Evolutionary conservation across 2,888 invertebrate species (phyloP), one percentile per base, ranked within the genome.

Genomic region (Caenorhabditis sp.): DNA sequence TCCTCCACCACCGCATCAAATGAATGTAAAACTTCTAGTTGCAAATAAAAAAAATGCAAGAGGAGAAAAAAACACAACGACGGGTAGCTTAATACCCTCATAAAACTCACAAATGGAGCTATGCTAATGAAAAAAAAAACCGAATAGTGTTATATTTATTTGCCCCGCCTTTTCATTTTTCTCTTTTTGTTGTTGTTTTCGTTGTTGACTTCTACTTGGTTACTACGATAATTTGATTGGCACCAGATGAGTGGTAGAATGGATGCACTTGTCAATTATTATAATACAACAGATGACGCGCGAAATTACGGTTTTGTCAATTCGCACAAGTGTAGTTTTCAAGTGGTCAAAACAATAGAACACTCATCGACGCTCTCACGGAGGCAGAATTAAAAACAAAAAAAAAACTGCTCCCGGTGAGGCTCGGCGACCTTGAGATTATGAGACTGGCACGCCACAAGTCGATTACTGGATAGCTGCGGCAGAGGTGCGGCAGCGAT

Each of bases 351-450:
- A 43, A 43, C 43, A 43, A 43, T 43, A 43, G 43, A 43, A 43
- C 43, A 43, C 43, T 43, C 14, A 5, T 14, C 2, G 14, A 6
- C 43, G 2, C 12, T 17, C 17, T 43, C 17, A 43, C 14, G 43
- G 14, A 43, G 14, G 10, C 43, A 43, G 14, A 43, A 43, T 12
- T 10, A 43, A 43, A 63, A 21, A 21, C 4, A n/a, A 17, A 63
- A 62, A 79, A 80, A 75, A 64, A 63, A 59, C 77, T 83, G 83
- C 83, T 82, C 79, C 79, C 78, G 80, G 93, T 93, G 93, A 93
- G 93, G 93, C 92, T 93, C 93, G 93, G 93, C 93, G 93, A 93
- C 93, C 93, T 93, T 93, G 92, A 93, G 92, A 93, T 93, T 92
- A 93, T 93, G 92, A 93, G 93, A 93, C 92, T 93, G 92, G 93